Evolutionary conservation across 2,797 vertebrate species (phyloP).

Genomic region (Alca torda): DNA sequence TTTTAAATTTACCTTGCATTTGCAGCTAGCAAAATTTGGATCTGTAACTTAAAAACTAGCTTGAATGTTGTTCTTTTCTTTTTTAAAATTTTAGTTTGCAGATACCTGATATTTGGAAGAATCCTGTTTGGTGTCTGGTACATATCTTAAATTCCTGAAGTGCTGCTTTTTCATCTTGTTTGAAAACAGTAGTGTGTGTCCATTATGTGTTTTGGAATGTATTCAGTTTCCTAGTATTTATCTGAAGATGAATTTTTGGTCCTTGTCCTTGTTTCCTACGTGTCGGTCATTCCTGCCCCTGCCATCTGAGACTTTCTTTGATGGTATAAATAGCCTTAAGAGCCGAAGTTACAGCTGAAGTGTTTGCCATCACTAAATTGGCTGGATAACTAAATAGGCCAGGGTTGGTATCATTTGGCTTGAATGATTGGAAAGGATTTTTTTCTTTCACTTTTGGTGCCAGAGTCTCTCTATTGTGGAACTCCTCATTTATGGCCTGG

Average conservation of each 20-base stretch:
- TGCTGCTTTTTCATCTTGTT: background rate
- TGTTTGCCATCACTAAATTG: background rate
- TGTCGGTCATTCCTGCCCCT: background rate
- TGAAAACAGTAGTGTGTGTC: background rate
- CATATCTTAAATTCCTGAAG: background rate
- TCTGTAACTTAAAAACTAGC: background rate
- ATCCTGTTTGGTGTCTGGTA: background rate
- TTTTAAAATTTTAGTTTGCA: background rate
- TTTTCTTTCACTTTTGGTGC: background rate
- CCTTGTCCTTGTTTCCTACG: background rate
- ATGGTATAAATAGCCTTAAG: background rate
- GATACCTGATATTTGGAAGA: background rate
- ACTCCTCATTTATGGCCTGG: background rate
- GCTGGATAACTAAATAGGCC: background rate
- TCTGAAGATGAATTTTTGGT: background rate
- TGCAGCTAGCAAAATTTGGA: background rate
- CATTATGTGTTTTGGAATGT: background rate
- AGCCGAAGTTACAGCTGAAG: background rate
- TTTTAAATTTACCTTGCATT: background rate
- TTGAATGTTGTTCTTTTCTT: background rate
- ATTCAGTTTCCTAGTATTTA: background rate
- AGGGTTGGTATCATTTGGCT: background rate
- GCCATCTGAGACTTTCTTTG: background rate
- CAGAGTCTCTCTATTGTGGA: background rate
- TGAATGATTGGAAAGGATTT: background rate